Base-by-base conservation (phyloP, 2,888 invertebrate species). In the Macaria notata region DNA sequence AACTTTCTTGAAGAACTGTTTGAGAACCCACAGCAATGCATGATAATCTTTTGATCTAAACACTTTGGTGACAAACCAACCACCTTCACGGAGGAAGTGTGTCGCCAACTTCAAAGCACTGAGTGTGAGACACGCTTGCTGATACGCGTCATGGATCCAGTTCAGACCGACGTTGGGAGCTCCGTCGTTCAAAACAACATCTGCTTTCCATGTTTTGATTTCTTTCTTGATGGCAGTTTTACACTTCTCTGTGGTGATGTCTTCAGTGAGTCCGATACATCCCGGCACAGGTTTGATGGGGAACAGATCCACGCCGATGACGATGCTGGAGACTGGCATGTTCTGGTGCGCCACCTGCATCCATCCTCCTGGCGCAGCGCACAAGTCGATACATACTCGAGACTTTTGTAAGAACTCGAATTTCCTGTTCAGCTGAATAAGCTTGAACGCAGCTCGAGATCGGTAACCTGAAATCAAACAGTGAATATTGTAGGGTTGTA, bases 321-420 rank as follows among this genome's bases (percentile, higher is more conserved):
- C 97, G 54, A 99, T 93, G 78, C 98, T 98, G 4, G 98, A 98
- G 0, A 98, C 94, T 0, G 99, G 99, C 98, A 99, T 99, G 81
- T 98, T 97, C 83, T 99, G 96, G 73, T 96, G 95, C 48, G 99
- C 99, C 53, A 99, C 99, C 88, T 98, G 99, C 95, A 99, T 97
- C 99, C 99, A 99, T 70, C 99, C 99, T 77, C 99, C 99, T 0
- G 99, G 99, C 1, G 99, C 99, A 9, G 99, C 99, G 89, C 99
- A 99, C 62, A 99, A 92, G 93, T 99, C 99, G 75, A 99, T 94
- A 70, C 98, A 96, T 93, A 99, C 98, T 92, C 97, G 94, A 0
- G 99, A 97, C 78, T 95, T 96, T 93, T 99, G 98, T 4, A 99
- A 92, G 85, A 99, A 99, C 53, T 98, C 97, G 89, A 97, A 99